phyloP scores from a whole-genome alignment of 2,797 vertebrate genomes.

The Malacoctenus gilli region DNA sequence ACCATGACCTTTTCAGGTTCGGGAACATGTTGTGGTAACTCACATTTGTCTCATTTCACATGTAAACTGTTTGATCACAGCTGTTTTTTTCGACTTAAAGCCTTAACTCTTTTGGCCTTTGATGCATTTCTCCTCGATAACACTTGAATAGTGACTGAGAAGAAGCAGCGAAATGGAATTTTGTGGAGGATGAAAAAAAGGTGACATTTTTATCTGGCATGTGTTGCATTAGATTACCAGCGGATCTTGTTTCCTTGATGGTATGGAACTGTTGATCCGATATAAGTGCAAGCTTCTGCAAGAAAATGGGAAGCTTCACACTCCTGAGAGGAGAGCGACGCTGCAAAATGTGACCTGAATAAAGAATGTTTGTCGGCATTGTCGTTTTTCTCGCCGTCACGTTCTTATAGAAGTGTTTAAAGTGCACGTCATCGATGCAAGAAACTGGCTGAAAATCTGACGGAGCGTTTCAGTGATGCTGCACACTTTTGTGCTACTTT shows the following conservation, averaged over 20 bases:
- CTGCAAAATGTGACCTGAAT: conserved; percentile 42
- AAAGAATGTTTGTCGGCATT: conserved; percentile 17
- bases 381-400: background rate
- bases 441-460: background rate
- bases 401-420: background rate
- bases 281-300: conserved; percentile 40
- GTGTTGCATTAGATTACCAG: conserved; percentile 28
- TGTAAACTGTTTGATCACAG: background rate
- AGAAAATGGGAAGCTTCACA: conserved; percentile 53
- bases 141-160: conserved; percentile 12
- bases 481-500: background rate
- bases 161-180: conserved; percentile 8
- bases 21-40: conserved; percentile 2
- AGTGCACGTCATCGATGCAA: background rate
- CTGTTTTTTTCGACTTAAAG: background rate
- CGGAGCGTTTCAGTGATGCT: background rate
- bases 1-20: conserved; percentile 39
- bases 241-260: conserved; percentile 28
- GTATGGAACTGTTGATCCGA: conserved; percentile 42
- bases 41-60: background rate
- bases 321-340: conserved; percentile 32
- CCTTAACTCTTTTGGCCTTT: background rate
- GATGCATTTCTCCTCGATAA: background rate
- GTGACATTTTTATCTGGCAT: conserved; percentile 24
- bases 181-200: background rate